Evolutionary conservation across 2,888 invertebrate genomes (phyloP).

Genomic region (Apamea anceps): DNA sequence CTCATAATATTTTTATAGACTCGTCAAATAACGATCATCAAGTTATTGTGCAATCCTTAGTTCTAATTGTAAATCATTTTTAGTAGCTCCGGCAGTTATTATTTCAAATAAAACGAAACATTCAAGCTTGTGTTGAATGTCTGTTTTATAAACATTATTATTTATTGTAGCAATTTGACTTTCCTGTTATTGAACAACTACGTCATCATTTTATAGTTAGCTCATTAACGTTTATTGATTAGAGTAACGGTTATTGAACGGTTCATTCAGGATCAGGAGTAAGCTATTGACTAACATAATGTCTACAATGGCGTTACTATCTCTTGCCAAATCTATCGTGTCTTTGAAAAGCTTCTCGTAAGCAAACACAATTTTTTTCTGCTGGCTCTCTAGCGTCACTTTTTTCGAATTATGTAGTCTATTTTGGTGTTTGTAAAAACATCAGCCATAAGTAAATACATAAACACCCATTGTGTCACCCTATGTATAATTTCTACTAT

Average conservation of each 20-base stretch:
- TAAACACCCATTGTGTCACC: not conserved
- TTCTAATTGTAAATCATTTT: slow-evolving; percentile 25
- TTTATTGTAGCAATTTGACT: slow-evolving; percentile 44
- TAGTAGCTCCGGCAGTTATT: slow-evolving; percentile 5
- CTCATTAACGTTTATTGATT: slow-evolving; percentile 52
- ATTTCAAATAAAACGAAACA: slow-evolving; percentile 39
- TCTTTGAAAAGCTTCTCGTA: slow-evolving; percentile 7
- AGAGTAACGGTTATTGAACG: slow-evolving; percentile 32
- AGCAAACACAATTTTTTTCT: not conserved
- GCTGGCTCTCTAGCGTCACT: too few species aligned
- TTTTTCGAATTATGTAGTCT: not conserved
- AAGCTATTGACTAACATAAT: not conserved
- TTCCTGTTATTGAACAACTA: slow-evolving; percentile 59
- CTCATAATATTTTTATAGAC: slow-evolving; percentile 12
- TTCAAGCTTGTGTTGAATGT: slow-evolving; percentile 21
- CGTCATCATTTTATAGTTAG: slow-evolving; percentile 45
- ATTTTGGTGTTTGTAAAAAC: not conserved
- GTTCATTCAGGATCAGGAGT: slow-evolving; percentile 19
- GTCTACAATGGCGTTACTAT: not conserved
- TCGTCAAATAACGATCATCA: not conserved
- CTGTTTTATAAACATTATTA: slow-evolving; percentile 39
- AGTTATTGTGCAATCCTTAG: slow-evolving; percentile 15
- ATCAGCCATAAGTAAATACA: not conserved
- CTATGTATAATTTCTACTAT: not conserved
- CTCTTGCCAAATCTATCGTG: not conserved